Conservation (phyloP, 2,797 vertebrate species). For the Agapornis canus region DNA sequence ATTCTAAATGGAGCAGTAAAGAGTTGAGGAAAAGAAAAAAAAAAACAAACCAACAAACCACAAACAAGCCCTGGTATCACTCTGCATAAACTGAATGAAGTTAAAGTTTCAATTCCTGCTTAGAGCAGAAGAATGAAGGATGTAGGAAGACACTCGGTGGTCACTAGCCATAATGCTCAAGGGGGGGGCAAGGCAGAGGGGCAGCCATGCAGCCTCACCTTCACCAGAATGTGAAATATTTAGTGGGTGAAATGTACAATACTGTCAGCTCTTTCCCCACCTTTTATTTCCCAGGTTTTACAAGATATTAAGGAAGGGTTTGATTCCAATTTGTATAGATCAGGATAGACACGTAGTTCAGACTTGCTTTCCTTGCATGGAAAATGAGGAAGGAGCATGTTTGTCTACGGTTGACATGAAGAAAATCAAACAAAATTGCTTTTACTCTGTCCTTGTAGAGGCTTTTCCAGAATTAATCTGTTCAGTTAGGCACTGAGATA, state of each 20-base stretch:
- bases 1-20: background rate
- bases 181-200: background rate
- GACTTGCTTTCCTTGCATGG: background rate
- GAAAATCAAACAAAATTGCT: background rate
- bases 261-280: background rate
- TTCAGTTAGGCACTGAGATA: background rate
- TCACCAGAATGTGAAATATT: background rate
- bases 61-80: background rate
- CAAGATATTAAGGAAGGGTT: accelerated
- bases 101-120: background rate
- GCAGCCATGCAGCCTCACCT: background rate
- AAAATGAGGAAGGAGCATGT: background rate
- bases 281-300: background rate
- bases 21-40: background rate
- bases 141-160: background rate
- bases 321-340: background rate
- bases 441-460: background rate
- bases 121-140: background rate
- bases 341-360: background rate
- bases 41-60: background rate
- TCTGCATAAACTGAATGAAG: background rate
- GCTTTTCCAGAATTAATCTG: background rate
- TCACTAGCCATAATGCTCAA: background rate
- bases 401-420: background rate
- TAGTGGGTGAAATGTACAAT: background rate